These are phyloP conservation scores for Calyptomena viridis DNA, from an alignment of 2,113 vertebrate genomes.

Conservation along the genomic window DNA sequence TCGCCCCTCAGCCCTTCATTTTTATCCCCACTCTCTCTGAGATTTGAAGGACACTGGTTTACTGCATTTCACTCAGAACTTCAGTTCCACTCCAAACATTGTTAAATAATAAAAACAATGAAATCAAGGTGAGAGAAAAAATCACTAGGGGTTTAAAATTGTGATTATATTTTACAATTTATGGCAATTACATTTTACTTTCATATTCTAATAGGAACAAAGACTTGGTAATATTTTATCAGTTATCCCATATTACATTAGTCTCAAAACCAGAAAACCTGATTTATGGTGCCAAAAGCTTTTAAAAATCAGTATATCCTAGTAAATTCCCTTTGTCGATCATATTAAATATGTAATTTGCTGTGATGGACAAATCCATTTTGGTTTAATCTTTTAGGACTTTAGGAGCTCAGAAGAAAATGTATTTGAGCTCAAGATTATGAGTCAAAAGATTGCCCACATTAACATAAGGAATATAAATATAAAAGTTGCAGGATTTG, in stretches of 20 bases:
- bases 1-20: accelerated
- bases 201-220: conserved; percentile 28
- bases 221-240: neutral
- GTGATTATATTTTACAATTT: neutral
- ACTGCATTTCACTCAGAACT: neutral
- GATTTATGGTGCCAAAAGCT: conserved; percentile 16
- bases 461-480: conserved; percentile 57
- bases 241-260: conserved; percentile 21
- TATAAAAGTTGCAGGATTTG: conserved; percentile 31
- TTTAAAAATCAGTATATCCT: conserved; percentile 36
- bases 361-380: conserved; percentile 43
- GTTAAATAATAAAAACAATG: neutral
- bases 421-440: conserved; percentile 10
- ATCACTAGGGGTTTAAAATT: neutral
- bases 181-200: conserved; percentile 2
- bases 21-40: neutral
- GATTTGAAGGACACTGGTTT: neutral
- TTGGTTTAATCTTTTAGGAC: conserved; percentile 45
- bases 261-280: neutral
- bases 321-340: conserved; percentile 58
- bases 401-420: conserved; percentile 41
- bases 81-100: neutral
- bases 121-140: neutral
- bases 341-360: conserved; percentile 60
- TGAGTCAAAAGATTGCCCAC: conserved; percentile 26